These are phyloP conservation scores for Isichthys henryi DNA, from an alignment of 2,113 vertebrate genomes.

Conservation along the genomic window DNA sequence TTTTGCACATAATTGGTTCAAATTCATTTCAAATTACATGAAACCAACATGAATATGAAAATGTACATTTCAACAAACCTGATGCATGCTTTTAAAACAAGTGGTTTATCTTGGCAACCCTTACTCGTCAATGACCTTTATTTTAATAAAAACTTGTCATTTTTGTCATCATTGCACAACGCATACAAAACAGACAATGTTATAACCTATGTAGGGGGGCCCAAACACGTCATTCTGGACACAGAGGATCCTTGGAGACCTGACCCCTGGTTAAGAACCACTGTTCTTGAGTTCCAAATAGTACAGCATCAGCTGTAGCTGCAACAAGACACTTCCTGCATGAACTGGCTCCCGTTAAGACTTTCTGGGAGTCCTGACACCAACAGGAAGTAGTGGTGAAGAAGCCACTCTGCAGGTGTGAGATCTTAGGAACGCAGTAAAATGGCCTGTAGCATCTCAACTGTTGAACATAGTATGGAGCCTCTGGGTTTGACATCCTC, in stretches of 20 bases:
- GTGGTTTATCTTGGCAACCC: neutral
- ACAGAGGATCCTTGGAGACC: neutral
- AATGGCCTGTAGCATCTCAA: neutral
- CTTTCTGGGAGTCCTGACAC: neutral
- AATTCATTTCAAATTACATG: neutral
- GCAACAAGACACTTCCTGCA: neutral
- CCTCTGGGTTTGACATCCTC: neutral
- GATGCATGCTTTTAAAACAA: neutral
- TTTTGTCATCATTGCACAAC: neutral
- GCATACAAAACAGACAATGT: neutral
- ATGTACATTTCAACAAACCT: neutral
- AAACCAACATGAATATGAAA: neutral
- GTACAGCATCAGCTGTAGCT: neutral
- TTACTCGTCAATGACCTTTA: neutral
- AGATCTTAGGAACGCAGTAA: neutral
- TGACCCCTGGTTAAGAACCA: neutral
- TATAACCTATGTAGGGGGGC: neutral
- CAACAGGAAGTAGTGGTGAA: slow-evolving; percentile 5
- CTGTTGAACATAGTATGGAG: neutral
- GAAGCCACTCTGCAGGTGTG: neutral
- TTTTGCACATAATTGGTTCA: neutral
- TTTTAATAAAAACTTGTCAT: neutral
- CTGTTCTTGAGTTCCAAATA: neutral
- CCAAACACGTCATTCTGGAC: neutral
- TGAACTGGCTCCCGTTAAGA: neutral